phyloP scores from a whole-genome alignment of 2,113 vertebrate species.

The Desmodus rotundus region DNA sequence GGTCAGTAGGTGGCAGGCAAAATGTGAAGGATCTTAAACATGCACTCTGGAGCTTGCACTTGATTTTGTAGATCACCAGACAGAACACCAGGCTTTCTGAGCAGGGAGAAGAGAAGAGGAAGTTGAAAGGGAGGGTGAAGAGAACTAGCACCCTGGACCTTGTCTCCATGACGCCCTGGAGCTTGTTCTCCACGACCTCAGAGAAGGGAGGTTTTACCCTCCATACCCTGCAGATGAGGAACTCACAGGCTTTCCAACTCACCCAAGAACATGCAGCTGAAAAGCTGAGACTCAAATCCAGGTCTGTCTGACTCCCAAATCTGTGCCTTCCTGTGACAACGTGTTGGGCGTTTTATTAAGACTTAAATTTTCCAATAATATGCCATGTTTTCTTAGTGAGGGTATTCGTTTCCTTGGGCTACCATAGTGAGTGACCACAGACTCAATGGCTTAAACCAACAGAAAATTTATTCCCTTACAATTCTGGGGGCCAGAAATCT shows the following conservation, averaged over 20 bases:
- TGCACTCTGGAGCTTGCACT: background rate
- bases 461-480: background rate
- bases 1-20: background rate
- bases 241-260: background rate
- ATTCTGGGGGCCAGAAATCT: background rate
- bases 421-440: background rate
- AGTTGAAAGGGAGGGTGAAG: background rate
- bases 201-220: background rate
- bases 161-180: too few relatives aligned
- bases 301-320: background rate
- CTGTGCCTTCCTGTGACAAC: background rate
- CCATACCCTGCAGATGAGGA: background rate
- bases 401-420: background rate
- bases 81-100: background rate
- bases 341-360: background rate
- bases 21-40: background rate
- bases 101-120: background rate
- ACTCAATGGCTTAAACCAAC: background rate
- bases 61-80: background rate
- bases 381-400: background rate
- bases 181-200: background rate
- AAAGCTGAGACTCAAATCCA: background rate
- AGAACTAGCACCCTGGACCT: background rate
- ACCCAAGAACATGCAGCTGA: background rate
- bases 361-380: background rate